These are phyloP conservation scores for Drosophila lutescens DNA, from an alignment of 2,888 invertebrate genomes.

Conservation along the genomic window DNA sequence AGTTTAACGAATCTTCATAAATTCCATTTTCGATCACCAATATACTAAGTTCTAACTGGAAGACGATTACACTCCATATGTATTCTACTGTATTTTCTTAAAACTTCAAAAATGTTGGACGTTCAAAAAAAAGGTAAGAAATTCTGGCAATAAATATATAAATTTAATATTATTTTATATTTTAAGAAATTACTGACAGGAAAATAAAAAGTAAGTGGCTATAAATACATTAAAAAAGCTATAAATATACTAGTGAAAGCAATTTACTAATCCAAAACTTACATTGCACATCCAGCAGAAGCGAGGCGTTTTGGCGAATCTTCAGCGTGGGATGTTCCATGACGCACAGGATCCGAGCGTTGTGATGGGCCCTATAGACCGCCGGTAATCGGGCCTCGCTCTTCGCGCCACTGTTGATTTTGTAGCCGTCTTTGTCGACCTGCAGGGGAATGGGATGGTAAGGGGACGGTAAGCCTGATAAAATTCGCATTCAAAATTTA, in stretches of 20 bases:
- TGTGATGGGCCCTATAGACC: constrained; percentile 93
- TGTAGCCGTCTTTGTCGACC: constrained; percentile 83
- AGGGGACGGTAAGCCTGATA: constrained; percentile 13
- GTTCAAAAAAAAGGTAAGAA: neutral
- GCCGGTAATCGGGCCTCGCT: constrained; percentile 89
- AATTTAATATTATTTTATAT: too few relatives aligned
- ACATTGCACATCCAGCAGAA: constrained; percentile 84
- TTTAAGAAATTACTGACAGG: too few relatives aligned
- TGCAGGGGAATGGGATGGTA: neutral
- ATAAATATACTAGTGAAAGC: too few relatives aligned
- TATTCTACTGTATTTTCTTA: too few relatives aligned
- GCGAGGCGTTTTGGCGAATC: constrained; percentile 84
- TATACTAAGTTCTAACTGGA: too few relatives aligned
- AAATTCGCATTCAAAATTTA: constrained; percentile 62
- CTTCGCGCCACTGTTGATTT: constrained; percentile 85
- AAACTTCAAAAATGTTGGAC: too few relatives aligned
- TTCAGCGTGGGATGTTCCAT: constrained; percentile 88
- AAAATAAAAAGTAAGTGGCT: too few relatives aligned
- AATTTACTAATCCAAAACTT: constrained; percentile 36
- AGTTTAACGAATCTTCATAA: too few relatives aligned
- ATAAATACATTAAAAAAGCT: too few relatives aligned
- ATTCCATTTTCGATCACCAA: too few relatives aligned
- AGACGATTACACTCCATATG: too few relatives aligned
- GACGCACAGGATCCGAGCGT: constrained; percentile 92
- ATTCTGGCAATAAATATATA: too few relatives aligned